Base-by-base conservation (phyloP, 2,888 invertebrate species). In the Zhuqinia jingwanae region DNA sequence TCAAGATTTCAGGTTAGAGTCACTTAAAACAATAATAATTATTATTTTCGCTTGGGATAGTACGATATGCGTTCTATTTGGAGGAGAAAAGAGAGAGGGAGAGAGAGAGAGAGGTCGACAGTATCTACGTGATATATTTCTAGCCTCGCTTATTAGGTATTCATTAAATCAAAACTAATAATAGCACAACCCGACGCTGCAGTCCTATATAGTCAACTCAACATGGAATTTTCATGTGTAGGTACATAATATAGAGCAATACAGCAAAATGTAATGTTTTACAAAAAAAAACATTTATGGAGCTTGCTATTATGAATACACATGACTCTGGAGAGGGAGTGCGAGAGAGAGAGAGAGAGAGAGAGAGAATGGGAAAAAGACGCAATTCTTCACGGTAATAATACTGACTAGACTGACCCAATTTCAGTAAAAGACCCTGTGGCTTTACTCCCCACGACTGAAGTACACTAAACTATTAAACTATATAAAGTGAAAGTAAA, bases 111-210 rank as follows among this genome's bases (percentile, higher is more conserved):
- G 36, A 45, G 68, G 68, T 13, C 20, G 68, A 22, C n/a, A n/a
- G n/a, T n/a, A n/a, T n/a, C n/a, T n/a, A 68, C 68, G 68, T 68
- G 68, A 68, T 68, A 45, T 45, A 68, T 68, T 68, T 45, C 68
- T 42, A 20, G 45, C 42, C 68, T 63, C 45, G 68, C 68, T 68
- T 68, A 68, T 68, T 68, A 73, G 73, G 50, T 27, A 73, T 53
- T 73, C 73, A 50, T 73, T 50, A 73, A 73, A 73, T 73, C 73
- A 73, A 47, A 53, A 73, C 73, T 73, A 73, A 25, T 73, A 50
- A 30, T 73, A 53, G 27, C 42, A 20, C 45, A 10, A 68, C 17
- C 5, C 20, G n/a, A n/a, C n/a, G n/a, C n/a, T n/a, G n/a, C n/a
- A n/a, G 22, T 68, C 13, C 68, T 68, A 15, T 42, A 45, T 2